Percentiles rank a stretch among this genome's conserved stretches.
These are phyloP conservation scores for Euleptes europaea DNA, from an alignment of 2,113 vertebrate species.

Conservation along the genomic window DNA sequence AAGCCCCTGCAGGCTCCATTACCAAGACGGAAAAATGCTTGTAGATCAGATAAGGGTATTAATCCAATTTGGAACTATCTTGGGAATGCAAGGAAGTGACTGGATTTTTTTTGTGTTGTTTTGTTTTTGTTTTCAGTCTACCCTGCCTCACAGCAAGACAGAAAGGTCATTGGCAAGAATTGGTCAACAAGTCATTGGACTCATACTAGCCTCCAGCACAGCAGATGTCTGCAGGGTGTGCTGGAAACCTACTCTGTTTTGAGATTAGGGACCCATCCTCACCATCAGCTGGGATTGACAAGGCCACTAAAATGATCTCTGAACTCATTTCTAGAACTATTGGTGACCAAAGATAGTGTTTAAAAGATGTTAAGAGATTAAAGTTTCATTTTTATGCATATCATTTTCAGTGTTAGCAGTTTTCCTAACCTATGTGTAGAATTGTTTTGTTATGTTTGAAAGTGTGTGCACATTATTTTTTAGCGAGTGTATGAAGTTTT, in stretches of 20 bases:
- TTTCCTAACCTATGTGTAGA: too few species aligned
- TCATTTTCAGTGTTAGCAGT: too few species aligned
- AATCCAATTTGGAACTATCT: slow-evolving; percentile 44
- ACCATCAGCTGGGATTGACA: not conserved
- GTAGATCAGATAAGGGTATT: slow-evolving; percentile 52
- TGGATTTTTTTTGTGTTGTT: not conserved
- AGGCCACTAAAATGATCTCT: not conserved
- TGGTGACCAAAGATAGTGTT: too few species aligned
- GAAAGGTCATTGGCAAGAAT: not conserved
- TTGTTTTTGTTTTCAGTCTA: slow-evolving; percentile 3
- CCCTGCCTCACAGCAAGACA: not conserved
- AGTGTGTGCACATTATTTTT: too few species aligned
- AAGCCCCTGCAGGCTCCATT: slow-evolving; percentile 28
- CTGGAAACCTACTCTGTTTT: not conserved
- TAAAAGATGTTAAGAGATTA: too few species aligned
- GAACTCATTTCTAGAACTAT: not conserved
- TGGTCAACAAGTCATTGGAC: not conserved
- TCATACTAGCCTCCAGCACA: not conserved
- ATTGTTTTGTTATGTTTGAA: too few species aligned
- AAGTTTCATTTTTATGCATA: too few species aligned
- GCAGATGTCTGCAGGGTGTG: not conserved
- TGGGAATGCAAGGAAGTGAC: slow-evolving; percentile 23
- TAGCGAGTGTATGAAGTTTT: too few species aligned
- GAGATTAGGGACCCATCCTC: not conserved
- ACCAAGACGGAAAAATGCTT: slow-evolving; percentile 5